A percentile compares a stretch with the other conserved stretches of the same genome.
phyloP scores from a whole-genome alignment of 2,797 vertebrate genomes.

The Pristis pectinata region DNA sequence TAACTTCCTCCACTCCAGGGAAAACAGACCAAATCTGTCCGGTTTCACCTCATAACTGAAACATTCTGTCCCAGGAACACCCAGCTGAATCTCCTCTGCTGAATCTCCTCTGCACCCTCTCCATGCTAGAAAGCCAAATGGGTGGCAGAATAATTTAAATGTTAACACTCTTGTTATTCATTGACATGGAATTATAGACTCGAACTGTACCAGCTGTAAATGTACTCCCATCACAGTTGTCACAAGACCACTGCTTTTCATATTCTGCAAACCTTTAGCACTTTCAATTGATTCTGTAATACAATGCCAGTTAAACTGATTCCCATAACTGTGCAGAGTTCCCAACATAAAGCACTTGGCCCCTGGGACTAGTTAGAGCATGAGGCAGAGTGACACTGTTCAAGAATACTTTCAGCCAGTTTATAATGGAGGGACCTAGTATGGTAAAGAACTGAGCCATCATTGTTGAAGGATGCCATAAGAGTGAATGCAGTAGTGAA shows the following conservation, averaged over 20 bases:
- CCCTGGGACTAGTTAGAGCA: background rate
- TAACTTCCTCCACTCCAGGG: too few species aligned
- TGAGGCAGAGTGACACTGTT: background rate
- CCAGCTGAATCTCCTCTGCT: too few species aligned
- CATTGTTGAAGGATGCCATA: background rate
- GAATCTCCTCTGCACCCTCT: too few species aligned
- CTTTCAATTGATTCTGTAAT: background rate
- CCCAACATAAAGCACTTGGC: background rate
- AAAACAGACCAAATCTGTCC: too few species aligned
- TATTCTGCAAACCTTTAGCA: background rate
- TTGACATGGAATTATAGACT: background rate
- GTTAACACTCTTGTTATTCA: background rate
- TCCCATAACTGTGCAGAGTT: background rate
- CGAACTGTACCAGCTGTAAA: background rate
- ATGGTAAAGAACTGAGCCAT: background rate
- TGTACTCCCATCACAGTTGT: background rate
- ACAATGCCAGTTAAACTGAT: background rate
- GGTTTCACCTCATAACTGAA: too few species aligned
- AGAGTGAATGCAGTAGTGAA: background rate
- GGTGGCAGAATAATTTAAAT: background rate
- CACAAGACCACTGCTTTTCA: background rate
- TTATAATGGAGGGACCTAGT: background rate
- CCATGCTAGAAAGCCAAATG: background rate
- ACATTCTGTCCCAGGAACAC: too few species aligned
- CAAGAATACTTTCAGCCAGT: background rate